Percentiles rank a stretch among this genome's conserved stretches.
These are phyloP conservation scores for Sminthurides bifidus DNA, from an alignment of 1,140 invertebrate genomes.

Conservation along the genomic window DNA sequence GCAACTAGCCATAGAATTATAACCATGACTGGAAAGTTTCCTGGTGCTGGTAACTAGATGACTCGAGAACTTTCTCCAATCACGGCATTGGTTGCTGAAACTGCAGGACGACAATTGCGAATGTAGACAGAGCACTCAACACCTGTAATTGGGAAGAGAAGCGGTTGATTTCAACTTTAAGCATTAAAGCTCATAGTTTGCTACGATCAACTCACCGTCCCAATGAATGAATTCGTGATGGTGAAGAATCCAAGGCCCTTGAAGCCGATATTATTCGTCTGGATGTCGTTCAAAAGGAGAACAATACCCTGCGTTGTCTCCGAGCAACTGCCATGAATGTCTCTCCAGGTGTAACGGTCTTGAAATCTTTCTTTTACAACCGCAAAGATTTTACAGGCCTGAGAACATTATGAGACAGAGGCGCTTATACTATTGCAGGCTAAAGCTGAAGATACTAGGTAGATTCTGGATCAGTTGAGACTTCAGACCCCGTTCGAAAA, in stretches of 20 bases:
- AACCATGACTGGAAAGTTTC: no score
- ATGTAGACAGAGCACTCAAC: background rate
- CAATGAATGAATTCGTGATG: conserved; percentile 4
- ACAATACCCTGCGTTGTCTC: conserved; percentile 4
- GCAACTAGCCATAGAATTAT: no score
- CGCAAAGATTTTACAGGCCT: background rate
- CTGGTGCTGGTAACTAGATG: no score
- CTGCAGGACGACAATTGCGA: background rate
- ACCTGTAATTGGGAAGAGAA: background rate
- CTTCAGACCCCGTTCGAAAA: background rate
- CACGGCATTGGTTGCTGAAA: background rate
- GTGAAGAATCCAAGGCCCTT: conserved; percentile 9
- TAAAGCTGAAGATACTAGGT: background rate
- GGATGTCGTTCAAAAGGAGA: background rate
- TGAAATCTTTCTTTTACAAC: background rate
- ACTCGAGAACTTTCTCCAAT: no score
- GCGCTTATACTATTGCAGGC: background rate
- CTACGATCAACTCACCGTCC: conserved; percentile 1
- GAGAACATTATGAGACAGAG: background rate
- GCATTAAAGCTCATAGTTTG: background rate
- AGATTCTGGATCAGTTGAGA: background rate
- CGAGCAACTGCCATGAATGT: background rate
- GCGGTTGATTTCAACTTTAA: background rate
- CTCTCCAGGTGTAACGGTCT: background rate
- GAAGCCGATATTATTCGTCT: conserved; percentile 4